Evolutionary conservation across 2,113 vertebrate genomes (phyloP), one percentile per base, ranked within the genome.

Genomic region (Actenoides hombroni): DNA sequence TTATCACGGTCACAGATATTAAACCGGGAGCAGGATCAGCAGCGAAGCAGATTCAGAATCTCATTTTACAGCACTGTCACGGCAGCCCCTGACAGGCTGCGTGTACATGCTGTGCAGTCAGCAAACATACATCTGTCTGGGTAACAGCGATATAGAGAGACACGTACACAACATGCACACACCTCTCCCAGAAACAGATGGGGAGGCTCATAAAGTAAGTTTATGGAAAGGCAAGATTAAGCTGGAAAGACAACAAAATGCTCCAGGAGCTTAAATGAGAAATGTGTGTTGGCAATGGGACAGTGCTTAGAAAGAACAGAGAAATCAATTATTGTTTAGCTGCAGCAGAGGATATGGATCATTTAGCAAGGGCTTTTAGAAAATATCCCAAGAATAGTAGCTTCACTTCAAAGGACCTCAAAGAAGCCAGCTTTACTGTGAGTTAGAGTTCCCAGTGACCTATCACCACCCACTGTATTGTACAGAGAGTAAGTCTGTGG

Each of bases 251-350:
- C 82, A 91, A 85, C 91, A 95, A 95, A 96, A 92, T 90, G 86
- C 94, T 94, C 48, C 57, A 76, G 69, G 63, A 96, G 68, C 87
- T 94, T 93, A 91, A 94, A 86, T 86, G 93, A 91, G 91, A 97
- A 96, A 94, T 95, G 69, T 73, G 42, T 57, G 87, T 86, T 96
- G 97, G 96, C 96, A 91, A 80, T 33, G 64, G 94, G 95, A 87
- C 94, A 91, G 71, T 90, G 84, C 89, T 95, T 95, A 85, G 91
- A 89, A 96, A 96, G 94, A 92, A 81, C 78, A 95, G 92, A 88
- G 89, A 95, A 95, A 95, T 92, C 97, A 95, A 83, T 97, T 95
- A 90, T 90, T 97, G 91, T 94, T 94, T 85, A 96, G 89, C 89
- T 95, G 84, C 74, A 70, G 68, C 44, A 76, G 89, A 94, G 84